phyloP scores from a whole-genome alignment of 2,888 invertebrate species.

The Aporophyla lueneburgensis region DNA sequence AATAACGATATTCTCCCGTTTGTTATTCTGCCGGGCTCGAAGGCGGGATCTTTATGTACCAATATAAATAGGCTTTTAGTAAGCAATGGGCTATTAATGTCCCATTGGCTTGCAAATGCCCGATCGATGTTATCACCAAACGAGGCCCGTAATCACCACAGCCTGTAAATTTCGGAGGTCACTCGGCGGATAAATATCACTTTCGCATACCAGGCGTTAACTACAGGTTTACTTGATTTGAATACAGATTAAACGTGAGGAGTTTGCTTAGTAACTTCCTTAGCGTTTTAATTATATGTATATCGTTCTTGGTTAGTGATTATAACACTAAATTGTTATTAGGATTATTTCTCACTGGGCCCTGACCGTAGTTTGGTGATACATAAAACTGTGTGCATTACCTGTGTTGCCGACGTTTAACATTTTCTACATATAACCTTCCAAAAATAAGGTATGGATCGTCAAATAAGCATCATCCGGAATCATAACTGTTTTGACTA shows the following conservation, averaged over 20 bases:
- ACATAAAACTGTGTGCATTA: too few species aligned
- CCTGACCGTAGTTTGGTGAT: neutral
- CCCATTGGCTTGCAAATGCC: constrained; percentile 65
- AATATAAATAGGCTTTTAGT: constrained; percentile 68
- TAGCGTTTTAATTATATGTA: constrained; percentile 31
- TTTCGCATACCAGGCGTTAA: constrained; percentile 59
- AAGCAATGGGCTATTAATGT: constrained; percentile 68
- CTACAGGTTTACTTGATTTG: constrained; percentile 33
- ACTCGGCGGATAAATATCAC: constrained; percentile 66
- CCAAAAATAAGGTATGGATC: neutral
- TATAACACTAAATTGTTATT: neutral
- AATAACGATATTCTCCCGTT: constrained; percentile 54
- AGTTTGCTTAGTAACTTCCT: neutral
- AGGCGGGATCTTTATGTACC: constrained; percentile 62
- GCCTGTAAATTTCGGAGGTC: constrained; percentile 67
- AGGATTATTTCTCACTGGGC: neutral
- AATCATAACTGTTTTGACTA: too few species aligned
- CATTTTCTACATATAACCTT: neutral
- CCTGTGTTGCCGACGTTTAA: neutral
- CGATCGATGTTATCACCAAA: constrained; percentile 69
- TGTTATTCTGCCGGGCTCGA: constrained; percentile 53
- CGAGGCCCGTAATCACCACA: constrained; percentile 66
- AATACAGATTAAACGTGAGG: constrained; percentile 24
- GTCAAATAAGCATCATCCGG: neutral
- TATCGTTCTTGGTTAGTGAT: neutral